Base-by-base conservation (phyloP, 64 coral and sea anemone genomes). In the Catalaphyllia jardinei region DNA sequence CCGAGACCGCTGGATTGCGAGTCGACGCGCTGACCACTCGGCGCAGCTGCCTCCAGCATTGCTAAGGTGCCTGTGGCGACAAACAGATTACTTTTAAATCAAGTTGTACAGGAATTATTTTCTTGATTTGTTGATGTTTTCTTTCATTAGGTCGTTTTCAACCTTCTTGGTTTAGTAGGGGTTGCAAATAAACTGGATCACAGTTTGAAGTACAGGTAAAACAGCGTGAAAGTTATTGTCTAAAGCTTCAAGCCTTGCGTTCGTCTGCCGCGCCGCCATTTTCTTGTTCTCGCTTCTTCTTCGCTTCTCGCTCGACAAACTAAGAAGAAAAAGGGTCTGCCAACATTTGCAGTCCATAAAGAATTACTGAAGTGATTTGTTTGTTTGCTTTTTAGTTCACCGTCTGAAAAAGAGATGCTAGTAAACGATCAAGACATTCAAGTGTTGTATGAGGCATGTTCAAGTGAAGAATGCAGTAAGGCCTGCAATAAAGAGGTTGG, bases 101-200 rank as follows among this genome's bases (percentile, higher is more conserved):
- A 20, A 80, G 4, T 64, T 72, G 19, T 82, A 11, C 13, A 31
- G 28, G 13, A 31, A 31, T 74, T 4, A 19, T 38, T 16, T 13
- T 18, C 14, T 24, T 16, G 49, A 20, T 49, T 51, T 77, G 3
- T n/a, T 18, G 20, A 4, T 50, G 8, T 77, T 42, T 20, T 50
- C 18, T 19, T 20, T 19, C 18, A 4, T 73, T 19, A 97, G 95
- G 95, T 97, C 17, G 39, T 97, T 1, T 97, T 97, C 30, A 97
- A 97, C 86, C 76, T 97, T 46, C 75, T 97, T 60, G 92, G 91
- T 77, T 76, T 97, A 79, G 95, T 97, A 39, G 95, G 95, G 16
- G 78, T 97, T 15, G 87, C 91, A 20, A 93, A 86, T 19, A 82
- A 77, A 86, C 71, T 97, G 78, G 91, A 89, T 11, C 95, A 97